Evolutionary conservation across 2,113 vertebrate species (phyloP).

Genomic region (Phaetusa simplex): DNA sequence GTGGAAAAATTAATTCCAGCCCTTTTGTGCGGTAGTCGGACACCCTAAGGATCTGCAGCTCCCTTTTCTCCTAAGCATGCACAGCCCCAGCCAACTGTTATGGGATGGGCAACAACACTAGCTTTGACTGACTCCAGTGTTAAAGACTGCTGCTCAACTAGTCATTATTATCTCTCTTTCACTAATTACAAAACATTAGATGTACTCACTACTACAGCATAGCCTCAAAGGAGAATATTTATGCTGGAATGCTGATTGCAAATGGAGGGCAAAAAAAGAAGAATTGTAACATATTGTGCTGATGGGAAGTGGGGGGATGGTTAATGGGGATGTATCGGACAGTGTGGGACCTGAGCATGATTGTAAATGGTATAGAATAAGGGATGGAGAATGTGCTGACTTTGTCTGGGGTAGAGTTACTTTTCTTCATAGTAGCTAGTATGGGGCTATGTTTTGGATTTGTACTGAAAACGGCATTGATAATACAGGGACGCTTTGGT

Average conservation of each 20-base stretch:
- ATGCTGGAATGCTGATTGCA: not conserved
- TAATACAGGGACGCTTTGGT: not conserved
- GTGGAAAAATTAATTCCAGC: slow-evolving; percentile 8
- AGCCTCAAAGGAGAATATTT: not conserved
- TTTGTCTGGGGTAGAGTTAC: not conserved
- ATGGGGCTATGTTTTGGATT: not conserved
- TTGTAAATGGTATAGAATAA: not conserved
- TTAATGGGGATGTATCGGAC: not conserved
- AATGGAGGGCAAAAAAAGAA: not conserved
- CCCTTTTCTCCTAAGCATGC: not conserved
- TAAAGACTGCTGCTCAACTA: not conserved
- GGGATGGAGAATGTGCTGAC: not conserved
- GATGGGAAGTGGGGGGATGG: not conserved
- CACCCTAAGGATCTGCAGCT: not conserved
- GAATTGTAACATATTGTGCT: not conserved
- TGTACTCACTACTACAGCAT: not conserved
- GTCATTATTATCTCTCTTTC: not conserved
- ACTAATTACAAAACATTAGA: not conserved
- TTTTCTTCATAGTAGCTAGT: not conserved
- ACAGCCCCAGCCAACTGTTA: not conserved
- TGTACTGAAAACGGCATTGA: not conserved
- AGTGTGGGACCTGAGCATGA: not conserved
- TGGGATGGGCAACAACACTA: not conserved
- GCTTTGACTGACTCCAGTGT: not conserved
- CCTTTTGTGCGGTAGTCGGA: not conserved